Evolutionary conservation across 2,797 vertebrate genomes (phyloP).

Genomic region (Pogonophryne albipinna): DNA sequence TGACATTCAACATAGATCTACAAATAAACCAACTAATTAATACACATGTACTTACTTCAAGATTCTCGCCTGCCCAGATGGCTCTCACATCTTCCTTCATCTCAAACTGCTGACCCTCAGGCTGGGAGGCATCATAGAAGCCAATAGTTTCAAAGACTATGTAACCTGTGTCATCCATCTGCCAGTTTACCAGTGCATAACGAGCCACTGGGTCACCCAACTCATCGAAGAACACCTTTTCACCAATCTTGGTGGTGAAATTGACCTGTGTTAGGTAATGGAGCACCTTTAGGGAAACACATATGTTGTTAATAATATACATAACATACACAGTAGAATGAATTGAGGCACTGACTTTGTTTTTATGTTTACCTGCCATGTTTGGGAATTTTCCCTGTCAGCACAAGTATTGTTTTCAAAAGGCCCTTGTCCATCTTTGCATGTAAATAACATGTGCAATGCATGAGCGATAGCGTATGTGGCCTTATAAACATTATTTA

Average conservation of each 20-base stretch:
- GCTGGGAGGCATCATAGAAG: constrained; percentile 80
- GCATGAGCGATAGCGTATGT: constrained; percentile 84
- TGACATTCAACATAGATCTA: neutral
- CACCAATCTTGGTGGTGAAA: constrained; percentile 83
- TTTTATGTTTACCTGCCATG: constrained; percentile 83
- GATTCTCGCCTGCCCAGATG: constrained; percentile 77
- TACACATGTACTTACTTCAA: constrained; percentile 61
- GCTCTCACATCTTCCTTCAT: constrained; percentile 76
- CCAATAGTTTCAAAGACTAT: constrained; percentile 82
- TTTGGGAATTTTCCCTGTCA: constrained; percentile 69
- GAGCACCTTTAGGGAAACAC: constrained; percentile 74
- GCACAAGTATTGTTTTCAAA: constrained; percentile 82
- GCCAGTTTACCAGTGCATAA: constrained; percentile 87
- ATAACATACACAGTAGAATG: neutral
- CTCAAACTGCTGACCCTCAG: constrained; percentile 81
- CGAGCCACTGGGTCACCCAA: constrained; percentile 83
- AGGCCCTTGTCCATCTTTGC: constrained; percentile 75
- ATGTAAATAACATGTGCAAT: constrained; percentile 78
- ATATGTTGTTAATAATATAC: neutral
- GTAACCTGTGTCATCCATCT: constrained; percentile 75
- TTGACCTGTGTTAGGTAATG: constrained; percentile 83
- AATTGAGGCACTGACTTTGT: neutral
- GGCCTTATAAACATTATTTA: constrained; percentile 87
- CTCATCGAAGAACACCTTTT: constrained; percentile 83
- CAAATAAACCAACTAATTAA: neutral